Evolutionary conservation across 2,888 invertebrate genomes (phyloP), one percentile per base, ranked within the genome.

Genomic region (Lacanobia oleracea): DNA sequence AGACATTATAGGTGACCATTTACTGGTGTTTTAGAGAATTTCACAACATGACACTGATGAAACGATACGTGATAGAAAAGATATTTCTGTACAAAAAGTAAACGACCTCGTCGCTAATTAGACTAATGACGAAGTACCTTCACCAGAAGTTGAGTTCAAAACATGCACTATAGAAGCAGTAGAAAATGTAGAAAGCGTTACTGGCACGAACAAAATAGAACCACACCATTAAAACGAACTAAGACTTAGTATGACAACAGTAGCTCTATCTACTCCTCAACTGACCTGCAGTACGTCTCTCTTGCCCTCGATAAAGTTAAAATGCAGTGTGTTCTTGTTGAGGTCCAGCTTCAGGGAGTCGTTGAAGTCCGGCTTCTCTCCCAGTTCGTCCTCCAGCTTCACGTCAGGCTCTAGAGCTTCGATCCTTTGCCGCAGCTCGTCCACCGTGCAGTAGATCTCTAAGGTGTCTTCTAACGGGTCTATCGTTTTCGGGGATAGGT

Each of bases 371-470:
- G 84, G 75, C 77, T 92, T 92, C 63, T 91, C 91, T 50, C 88
- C 85, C 67, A 89, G 86, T 50, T 87, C 86, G 71, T 91, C 84
- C 23, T 83, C 83, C 71, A 91, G 80, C 77, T 93, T 90, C 18
- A 95, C 92, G 67, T 95, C 95, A 0, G 96, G 95, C 79, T 95
- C 94, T 82, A 96, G 80, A 2, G 90, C 94, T 54, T 93, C 94
- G 77, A 97, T 97, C 82, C 96, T 94, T 82, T 97, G 96, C 67
- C 97, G 91, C 50, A 97, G 90, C 87, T 97, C 97, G 86, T 97
- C 97, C 59, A 97, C 97, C 0, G 97, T 97, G 91, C 97, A 97
- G 90, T 97, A 97, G 75, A 97, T 97, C 87, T 97, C 97, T 83
- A 97, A 91, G 43, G 96, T 96, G 76, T 97, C 97, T 88, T 97